Conservation (phyloP, 2,797 vertebrate species). For the Rousettus madagascariensis region DNA sequence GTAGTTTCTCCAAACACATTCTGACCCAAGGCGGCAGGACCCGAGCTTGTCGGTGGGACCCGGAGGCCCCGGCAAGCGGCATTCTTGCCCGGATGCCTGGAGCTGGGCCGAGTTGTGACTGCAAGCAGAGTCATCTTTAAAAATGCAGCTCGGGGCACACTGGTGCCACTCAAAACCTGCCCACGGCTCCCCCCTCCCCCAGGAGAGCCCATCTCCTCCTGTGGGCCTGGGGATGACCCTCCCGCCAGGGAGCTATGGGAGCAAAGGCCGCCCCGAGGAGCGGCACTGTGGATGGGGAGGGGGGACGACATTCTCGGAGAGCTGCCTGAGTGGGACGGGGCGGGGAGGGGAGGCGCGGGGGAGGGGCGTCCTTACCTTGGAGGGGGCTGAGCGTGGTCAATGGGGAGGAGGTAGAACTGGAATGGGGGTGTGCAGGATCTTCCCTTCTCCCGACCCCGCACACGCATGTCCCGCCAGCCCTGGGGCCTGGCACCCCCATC, state of each 20-base stretch:
- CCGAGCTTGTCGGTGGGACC: rapidly evolving
- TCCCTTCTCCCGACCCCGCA: too few relatives aligned
- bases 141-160: rapidly evolving
- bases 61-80: not conserved
- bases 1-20: not conserved
- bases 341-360: rapidly evolving
- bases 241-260: rapidly evolving
- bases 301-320: not conserved
- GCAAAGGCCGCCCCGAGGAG: rapidly evolving
- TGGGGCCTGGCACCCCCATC: not conserved
- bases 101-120: not conserved
- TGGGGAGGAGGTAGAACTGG: not conserved
- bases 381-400: not conserved
- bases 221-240: not conserved
- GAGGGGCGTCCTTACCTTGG: too few relatives aligned
- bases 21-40: too few relatives aligned
- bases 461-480: rapidly evolving
- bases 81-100: rapidly evolving
- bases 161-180: not conserved
- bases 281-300: rapidly evolving
- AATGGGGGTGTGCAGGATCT: rapidly evolving
- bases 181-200: not conserved
- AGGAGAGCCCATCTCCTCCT: not conserved
- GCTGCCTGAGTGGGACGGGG: too few relatives aligned
- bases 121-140: not conserved